Conservation (phyloP, 2,113 vertebrate genomes). For the Sinocyclocheilus anophthalmus region DNA sequence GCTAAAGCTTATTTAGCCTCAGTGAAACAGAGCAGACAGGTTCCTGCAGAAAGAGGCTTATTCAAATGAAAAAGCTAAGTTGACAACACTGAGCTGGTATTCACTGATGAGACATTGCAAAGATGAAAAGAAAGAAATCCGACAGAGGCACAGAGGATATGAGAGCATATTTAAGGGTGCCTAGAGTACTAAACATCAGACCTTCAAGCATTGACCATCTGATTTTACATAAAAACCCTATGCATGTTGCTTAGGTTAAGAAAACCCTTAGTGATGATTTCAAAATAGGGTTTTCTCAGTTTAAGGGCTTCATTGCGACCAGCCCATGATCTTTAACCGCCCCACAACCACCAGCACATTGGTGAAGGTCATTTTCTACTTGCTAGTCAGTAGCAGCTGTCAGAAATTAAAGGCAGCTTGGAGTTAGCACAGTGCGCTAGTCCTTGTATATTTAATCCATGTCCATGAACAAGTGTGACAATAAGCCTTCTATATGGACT, state of each 20-base stretch:
- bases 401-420: slow-evolving; percentile 24
- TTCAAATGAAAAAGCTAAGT: slow-evolving; percentile 77
- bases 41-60: slow-evolving; percentile 76
- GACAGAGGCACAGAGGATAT: slow-evolving; percentile 43
- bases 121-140: slow-evolving; percentile 62
- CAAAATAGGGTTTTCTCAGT: neutral
- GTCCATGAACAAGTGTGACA: slow-evolving; percentile 75
- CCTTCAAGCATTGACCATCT: neutral
- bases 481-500: slow-evolving; percentile 78
- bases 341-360: neutral
- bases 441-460: slow-evolving; percentile 72
- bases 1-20: slow-evolving; percentile 74
- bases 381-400: neutral
- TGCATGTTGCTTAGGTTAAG: neutral
- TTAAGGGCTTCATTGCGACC: neutral
- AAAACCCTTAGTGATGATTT: neutral
- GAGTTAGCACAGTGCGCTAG: slow-evolving; percentile 64
- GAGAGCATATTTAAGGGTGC: slow-evolving; percentile 9
- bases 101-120: slow-evolving; percentile 50
- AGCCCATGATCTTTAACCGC: neutral
- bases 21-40: slow-evolving; percentile 71
- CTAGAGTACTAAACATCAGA: slow-evolving; percentile 15
- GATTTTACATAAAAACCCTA: neutral
- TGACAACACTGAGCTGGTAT: slow-evolving; percentile 72
- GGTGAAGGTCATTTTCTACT: slow-evolving; percentile 7